These are phyloP conservation scores for Beris chalybata DNA, from an alignment of 2,888 invertebrate genomes.

Conservation along the genomic window DNA sequence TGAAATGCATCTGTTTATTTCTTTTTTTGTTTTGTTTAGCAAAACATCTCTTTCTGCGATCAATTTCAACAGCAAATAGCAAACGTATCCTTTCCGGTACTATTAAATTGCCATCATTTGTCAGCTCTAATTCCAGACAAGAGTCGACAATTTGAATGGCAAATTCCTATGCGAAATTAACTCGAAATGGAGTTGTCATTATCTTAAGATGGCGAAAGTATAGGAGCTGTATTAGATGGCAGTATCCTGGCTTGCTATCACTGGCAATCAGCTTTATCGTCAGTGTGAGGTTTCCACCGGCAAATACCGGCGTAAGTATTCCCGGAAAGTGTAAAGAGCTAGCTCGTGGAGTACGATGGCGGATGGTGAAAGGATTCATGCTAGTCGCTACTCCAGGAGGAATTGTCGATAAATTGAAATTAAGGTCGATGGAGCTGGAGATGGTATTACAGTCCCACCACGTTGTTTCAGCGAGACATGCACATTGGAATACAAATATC, in stretches of 20 bases:
- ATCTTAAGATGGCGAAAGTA: slow-evolving; percentile 7
- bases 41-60: no score
- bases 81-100: no score
- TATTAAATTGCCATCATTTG: no score
- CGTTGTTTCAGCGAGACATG: slow-evolving; percentile 11
- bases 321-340: no score
- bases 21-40: no score
- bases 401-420: slow-evolving; percentile 31
- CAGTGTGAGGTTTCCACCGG: not conserved
- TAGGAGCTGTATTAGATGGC: not conserved
- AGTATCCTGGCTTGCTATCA: not conserved
- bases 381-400: no score
- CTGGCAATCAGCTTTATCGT: no score
- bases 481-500: not conserved
- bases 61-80: no score
- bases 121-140: slow-evolving; percentile 11
- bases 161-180: slow-evolving; percentile 33
- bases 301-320: not conserved
- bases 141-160: slow-evolving; percentile 26
- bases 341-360: not conserved
- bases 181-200: slow-evolving; percentile 26
- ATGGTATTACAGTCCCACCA: slow-evolving; percentile 3
- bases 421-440: slow-evolving; percentile 18
- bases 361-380: not conserved
- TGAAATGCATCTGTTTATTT: no score